Base-by-base conservation (phyloP, 2,888 invertebrate genomes). In the Sialis lutaria region DNA sequence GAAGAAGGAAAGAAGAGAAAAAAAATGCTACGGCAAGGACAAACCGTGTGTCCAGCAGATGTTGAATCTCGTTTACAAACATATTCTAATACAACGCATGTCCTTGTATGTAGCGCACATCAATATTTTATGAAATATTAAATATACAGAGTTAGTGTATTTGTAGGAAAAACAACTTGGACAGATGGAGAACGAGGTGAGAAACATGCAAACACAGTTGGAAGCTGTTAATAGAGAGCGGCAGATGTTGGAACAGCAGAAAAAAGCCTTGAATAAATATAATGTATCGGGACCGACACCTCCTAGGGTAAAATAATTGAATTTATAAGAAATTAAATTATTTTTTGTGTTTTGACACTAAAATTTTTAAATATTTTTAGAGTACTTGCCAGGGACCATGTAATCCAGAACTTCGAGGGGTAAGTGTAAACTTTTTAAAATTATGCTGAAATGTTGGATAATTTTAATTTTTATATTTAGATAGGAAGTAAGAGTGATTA, bases 161-260 rank as follows among this genome's bases (percentile, higher is more conserved):
- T 52, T 57, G 7, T 53, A 79, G 79, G 77, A 75, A 55, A 71
- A 73, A 48, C 76, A 78, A 56, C 56, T 81, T 7, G 64, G 63
- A 9, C 68, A 65, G 5, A 71, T 81, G 60, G 79, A 79, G 56
- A 56, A 61, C 4, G 77, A 79, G 57, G 73, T 80, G 0, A 67
- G 67, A 6, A 65, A 67, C 33, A 70, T 80, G 60, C 69, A 72
- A 51, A 60, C 61, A 44, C 71, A 74, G 54, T 54, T 74, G 52
- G 53, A 63, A 4, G 64, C 65, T 22, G 68, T 72, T 3, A 70
- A 72, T 54, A 63, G 64, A 33, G 74, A 74, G 53, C 58, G 70
- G 42, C 61, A 68, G 52, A 68, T 70, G 50, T 53, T 74, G 49
- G 70, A 72, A 50, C 67, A 69, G 48, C 64, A 67, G 48, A 40